These are phyloP conservation scores for Trachelus troglodyta DNA, from an alignment of 2,888 invertebrate species.

Conservation along the genomic window DNA sequence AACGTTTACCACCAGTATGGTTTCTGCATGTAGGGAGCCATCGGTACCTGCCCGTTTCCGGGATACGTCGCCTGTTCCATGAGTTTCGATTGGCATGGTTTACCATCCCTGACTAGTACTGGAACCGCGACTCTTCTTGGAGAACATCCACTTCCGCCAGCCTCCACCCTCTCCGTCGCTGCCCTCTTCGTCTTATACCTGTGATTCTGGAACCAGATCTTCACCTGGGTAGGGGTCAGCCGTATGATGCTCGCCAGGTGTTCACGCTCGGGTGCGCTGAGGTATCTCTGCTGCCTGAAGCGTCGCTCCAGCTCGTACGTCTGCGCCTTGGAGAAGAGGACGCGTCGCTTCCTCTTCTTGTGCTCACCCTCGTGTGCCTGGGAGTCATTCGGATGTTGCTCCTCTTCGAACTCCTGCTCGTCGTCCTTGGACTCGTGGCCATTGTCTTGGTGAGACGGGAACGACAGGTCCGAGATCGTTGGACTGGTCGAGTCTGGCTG, in stretches of 20 bases:
- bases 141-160: conserved; percentile 76
- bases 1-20: conserved; percentile 71
- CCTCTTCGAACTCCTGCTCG: conserved; percentile 67
- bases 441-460: conserved; percentile 63
- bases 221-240: conserved; percentile 96
- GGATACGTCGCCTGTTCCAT: conserved; percentile 49
- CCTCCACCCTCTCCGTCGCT: conserved; percentile 87
- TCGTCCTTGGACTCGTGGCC: conserved; percentile 59
- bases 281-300: conserved; percentile 95
- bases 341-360: conserved; percentile 94
- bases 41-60: conserved; percentile 53
- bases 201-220: conserved; percentile 99
- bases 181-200: conserved; percentile 98
- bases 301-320: conserved; percentile 95
- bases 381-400: conserved; percentile 43
- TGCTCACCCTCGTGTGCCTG: conserved; percentile 69
- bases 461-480: conserved; percentile 77
- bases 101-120: conserved; percentile 93
- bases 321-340: conserved; percentile 97
- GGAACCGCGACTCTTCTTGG: conserved; percentile 95
- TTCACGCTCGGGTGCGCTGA: conserved; percentile 97
- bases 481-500: conserved; percentile 91
- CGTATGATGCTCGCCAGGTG: conserved; percentile 95
- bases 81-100: conserved; percentile 78
- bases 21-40: conserved; percentile 61